These are phyloP conservation scores for Parascotia fuliginaria DNA, from an alignment of 2,888 invertebrate species.

Conservation along the genomic window DNA sequence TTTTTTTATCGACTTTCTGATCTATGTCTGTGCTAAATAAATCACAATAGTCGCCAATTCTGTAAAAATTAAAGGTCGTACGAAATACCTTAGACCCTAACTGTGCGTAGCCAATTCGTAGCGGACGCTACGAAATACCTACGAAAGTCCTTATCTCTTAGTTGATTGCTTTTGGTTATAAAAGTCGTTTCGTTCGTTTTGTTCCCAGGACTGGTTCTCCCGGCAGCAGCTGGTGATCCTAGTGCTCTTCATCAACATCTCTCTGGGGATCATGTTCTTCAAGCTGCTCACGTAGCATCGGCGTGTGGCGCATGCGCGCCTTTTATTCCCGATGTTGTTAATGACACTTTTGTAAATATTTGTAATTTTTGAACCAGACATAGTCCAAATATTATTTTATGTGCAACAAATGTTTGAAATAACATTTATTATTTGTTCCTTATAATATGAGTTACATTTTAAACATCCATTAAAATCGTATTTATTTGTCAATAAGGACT, in stretches of 20 bases:
- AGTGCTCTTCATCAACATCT: conserved; percentile 97
- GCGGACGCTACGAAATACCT: conserved; percentile 28
- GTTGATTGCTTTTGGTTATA: neutral
- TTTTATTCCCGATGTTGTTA: conserved; percentile 43
- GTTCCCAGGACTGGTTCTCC: conserved; percentile 96
- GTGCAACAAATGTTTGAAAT: conserved; percentile 59
- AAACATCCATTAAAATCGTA: conserved; percentile 54
- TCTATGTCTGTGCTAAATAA: no score
- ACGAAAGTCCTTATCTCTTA: neutral
- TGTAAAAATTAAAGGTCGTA: neutral
- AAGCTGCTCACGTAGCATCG: conserved; percentile 97
- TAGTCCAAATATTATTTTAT: conserved; percentile 64
- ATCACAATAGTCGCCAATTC: no score
- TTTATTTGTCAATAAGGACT: conserved; percentile 70
- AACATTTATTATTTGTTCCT: conserved; percentile 61
- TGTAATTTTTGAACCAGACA: conserved; percentile 64
- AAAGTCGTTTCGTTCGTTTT: conserved; percentile 4
- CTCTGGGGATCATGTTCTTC: conserved; percentile 97
- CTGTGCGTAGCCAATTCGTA: conserved; percentile 5
- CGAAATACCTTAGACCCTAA: neutral
- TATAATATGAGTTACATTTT: conserved; percentile 49
- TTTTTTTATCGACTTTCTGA: no score
- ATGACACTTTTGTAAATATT: conserved; percentile 69
- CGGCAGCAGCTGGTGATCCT: conserved; percentile 97
- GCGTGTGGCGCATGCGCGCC: conserved; percentile 80